Evolutionary conservation across 2,888 invertebrate genomes (phyloP), one percentile per base, ranked within the genome.

Genomic region (Tenthredo notha): DNA sequence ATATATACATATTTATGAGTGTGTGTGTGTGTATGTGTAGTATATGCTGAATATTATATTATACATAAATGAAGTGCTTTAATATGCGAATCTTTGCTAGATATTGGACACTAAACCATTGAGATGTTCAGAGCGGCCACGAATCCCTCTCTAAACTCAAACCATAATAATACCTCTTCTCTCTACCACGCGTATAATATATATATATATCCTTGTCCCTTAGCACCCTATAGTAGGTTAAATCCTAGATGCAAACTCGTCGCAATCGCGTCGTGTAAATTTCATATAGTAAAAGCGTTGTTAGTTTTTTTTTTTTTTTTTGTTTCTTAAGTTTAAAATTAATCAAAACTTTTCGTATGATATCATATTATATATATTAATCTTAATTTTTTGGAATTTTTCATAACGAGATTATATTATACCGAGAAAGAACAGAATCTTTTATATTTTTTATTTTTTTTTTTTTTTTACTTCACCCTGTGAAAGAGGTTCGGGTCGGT

Each of bases 101-200:
- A 61, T 80, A 80, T 80, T 80, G 80, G 80, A 80, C 80, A 80
- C 80, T 80, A 80, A 80, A 80, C 37, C 61, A 80, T 80, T 61
- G 12, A 61, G 80, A 61, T 61, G 15, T 25, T 61, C 37, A 37
- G 37, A 10, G 40, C 47, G 29, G 47, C 25, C 50, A 33, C 58
- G 78, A 58, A 78, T 58, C 78, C 78, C 58, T 58, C 80, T 15
- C 37, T 33, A 4, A 0, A 61, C 58, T 61, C 29, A 15, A 18
- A 77, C 50, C 50, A 50, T 77, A 77, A 50, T 77, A 77, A 77
- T 77, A 77, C 29, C 40, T 37, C 50, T 9, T 40, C 54, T n/a
- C 37, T 47, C 50, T 33, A 29, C 67, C 33, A 33, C 33, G 15
- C 67, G 67, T 61, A 61, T 25, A 25, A 25, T 61, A 61, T 61